phyloP scores from a whole-genome alignment of 2,797 vertebrate species.

The Eleutherodactylus coqui region DNA sequence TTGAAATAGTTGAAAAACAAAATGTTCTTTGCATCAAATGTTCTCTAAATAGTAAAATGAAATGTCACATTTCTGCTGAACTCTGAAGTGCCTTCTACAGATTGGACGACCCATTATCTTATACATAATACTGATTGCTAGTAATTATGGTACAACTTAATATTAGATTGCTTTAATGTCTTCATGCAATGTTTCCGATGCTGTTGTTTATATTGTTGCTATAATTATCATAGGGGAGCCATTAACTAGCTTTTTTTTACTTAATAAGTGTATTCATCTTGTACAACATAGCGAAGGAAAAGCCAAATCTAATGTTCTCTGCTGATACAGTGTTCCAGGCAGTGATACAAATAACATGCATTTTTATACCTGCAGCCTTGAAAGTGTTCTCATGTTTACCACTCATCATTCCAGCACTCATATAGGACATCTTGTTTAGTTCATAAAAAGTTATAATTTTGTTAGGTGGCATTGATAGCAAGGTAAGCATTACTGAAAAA shows the following conservation, averaged over 20 bases:
- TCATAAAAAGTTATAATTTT: too few species aligned
- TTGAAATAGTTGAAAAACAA: conserved; percentile 55
- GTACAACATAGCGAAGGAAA: not conserved
- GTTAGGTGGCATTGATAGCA: too few species aligned
- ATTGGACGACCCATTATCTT: conserved; percentile 26
- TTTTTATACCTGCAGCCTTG: not conserved
- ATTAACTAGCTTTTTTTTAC: not conserved
- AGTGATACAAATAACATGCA: not conserved
- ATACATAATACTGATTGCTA: conserved; percentile 1
- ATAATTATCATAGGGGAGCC: conserved; percentile 9
- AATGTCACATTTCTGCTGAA: conserved; percentile 45
- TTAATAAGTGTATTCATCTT: conserved; percentile 1
- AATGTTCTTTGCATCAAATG: conserved; percentile 54
- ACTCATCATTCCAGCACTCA: not conserved
- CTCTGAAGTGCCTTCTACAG: conserved; percentile 31
- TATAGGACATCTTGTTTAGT: not conserved
- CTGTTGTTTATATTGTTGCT: not conserved
- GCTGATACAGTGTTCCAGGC: not conserved
- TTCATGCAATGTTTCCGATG: not conserved
- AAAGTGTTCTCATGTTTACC: not conserved
- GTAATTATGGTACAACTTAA: conserved; percentile 15
- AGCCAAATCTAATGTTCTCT: not conserved
- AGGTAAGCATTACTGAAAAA: too few species aligned
- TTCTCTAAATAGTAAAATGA: conserved; percentile 39
- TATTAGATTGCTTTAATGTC: not conserved